Base-by-base conservation (phyloP, 2,797 vertebrate genomes). In the Melanogrammus aeglefinus region DNA sequence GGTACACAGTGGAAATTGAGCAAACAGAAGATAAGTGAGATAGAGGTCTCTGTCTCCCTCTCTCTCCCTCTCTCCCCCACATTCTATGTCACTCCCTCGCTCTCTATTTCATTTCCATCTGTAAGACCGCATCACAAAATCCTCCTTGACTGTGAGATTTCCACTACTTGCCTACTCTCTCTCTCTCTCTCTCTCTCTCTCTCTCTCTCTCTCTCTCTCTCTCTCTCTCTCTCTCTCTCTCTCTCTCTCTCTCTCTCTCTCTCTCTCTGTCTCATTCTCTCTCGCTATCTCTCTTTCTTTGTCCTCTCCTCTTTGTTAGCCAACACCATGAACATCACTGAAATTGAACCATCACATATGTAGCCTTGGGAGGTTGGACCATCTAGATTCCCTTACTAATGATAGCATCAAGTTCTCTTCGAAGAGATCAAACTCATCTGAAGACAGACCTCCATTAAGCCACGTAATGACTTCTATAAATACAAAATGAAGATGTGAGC, bases 11-110 rank as follows among this genome's bases (percentile, higher is more conserved):
- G 92, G 91, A 94, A 94, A 94, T 94, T 95, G 93, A 93, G 91
- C 90, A 94, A 94, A 94, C 91, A 85, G 80, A 83, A 90, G 85
- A 91, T 93, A 94, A 94, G 92, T 92, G 92, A 94, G 94, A 95
- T 92, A 83, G 94, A 94, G 91, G 75, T 86, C 85, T 93, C 90
- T 91, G 91, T 90, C 83, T 86, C 88, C 86, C 82, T 74, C 78
- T 91, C 82, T 83, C 89, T 84, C 94, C 93, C 92, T 92, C 83
- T 41, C 41, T 44, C 12, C 41, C 41, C 41, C 41, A 44, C 10
- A 13, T 13, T 44, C 41, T 13, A 44, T 44, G 41, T 44, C 41
- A 14, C 9, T 39, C 38, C 38, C 38, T 39, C 38, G 38, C 44
- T 47, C 44, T 14, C 44, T 47, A 47, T 14, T 36, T 7, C 66